Evolutionary conservation across 2,113 vertebrate genomes (phyloP), one percentile per base, ranked within the genome.

Genomic region (Semicossyphus pulcher): DNA sequence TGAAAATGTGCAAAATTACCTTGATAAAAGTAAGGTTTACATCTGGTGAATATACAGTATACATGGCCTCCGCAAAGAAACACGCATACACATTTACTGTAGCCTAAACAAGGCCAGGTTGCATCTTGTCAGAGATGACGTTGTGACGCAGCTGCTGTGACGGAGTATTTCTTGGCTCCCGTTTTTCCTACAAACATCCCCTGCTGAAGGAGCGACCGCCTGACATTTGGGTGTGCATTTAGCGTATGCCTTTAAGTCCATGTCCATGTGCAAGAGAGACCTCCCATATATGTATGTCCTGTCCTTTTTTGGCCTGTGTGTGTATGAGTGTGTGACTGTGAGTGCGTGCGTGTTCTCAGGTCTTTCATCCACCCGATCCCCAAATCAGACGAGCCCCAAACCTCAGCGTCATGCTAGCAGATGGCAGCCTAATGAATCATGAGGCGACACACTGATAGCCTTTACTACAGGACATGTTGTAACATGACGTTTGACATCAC

Each of bases 371-470:
- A n/a, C 32, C 56, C 66, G 59, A 29, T 75, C 58, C 59, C 76
- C 70, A 81, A 66, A 59, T 78, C 67, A 58, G 60, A 52, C 23
- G 62, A 78, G 51, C 58, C 63, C 78, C 61, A 10, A 56, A 56
- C 63, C 41, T 8, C 8, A 5, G 41, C 16, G 45, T 80, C 69
- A 45, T 70, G 64, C 57, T 34, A 73, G 56, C 87, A 89, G 88
- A 91, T 88, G 84, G 86, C 84, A 44, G 73, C 45, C 59, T 67
- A 82, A 84, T 91, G 89, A 86, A 85, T 91, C 84, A 86, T 65
- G 69, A 80, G 73, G 53, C 37, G 83, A 78, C 85, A 78, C 69
- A 57, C 81, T 60, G 81, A 77, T 78, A 84, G 76, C 79, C 78
- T 88, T 81, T 80, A 88, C 88, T 78, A 85, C 60, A 60, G 71